phyloP scores from a whole-genome alignment of 2,797 vertebrate species.

The Dendrocincla tyrannina region DNA sequence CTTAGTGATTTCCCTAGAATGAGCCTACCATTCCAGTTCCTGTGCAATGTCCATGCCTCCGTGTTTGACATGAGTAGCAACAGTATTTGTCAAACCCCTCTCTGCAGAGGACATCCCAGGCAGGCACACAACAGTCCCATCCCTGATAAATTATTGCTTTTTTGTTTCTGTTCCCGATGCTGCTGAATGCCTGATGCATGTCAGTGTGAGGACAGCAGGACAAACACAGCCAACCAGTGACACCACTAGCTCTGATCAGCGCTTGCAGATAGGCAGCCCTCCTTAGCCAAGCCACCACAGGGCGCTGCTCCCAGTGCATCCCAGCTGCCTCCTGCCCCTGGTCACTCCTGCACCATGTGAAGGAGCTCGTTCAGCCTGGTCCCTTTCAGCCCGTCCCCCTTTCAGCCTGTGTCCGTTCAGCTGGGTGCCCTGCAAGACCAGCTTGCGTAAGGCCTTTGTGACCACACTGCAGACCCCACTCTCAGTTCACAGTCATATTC shows the following conservation, averaged over 20 bases:
- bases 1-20: not conserved
- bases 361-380: not conserved
- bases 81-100: not conserved
- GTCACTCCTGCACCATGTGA: fast-evolving
- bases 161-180: not conserved
- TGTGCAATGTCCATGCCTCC: fast-evolving
- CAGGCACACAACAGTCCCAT: not conserved
- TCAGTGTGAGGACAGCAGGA: not conserved
- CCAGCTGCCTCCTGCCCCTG: not conserved
- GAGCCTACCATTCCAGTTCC: fast-evolving
- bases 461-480: not conserved
- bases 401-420: fast-evolving
- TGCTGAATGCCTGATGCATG: fast-evolving
- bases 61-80: fast-evolving
- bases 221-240: fast-evolving
- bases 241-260: not conserved
- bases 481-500: not conserved
- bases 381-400: fast-evolving
- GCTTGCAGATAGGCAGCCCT: not conserved
- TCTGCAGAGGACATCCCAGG: not conserved
- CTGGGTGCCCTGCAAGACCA: fast-evolving
- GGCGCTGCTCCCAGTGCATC: not conserved
- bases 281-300: not conserved
- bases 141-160: not conserved
- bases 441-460: not conserved